A percentile compares a stretch with the other conserved stretches of the same genome.
Evolutionary conservation across 2,797 vertebrate species (phyloP).

Genomic region (Austrolebias charrua): DNA sequence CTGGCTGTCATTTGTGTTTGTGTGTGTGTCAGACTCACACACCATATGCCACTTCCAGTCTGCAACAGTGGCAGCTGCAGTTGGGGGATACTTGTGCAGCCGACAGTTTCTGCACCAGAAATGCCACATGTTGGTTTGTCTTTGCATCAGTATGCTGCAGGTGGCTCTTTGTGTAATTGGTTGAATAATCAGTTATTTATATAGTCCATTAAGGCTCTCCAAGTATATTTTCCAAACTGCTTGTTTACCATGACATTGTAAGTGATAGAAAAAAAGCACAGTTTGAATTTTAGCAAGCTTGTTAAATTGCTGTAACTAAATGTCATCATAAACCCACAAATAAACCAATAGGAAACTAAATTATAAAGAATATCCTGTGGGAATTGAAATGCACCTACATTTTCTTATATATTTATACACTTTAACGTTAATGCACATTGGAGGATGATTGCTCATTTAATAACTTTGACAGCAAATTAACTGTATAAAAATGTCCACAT

Average conservation of each 20-base stretch:
- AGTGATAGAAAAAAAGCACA: not conserved
- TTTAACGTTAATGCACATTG: too few species aligned
- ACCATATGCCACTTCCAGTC: not conserved
- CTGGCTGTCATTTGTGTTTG: not conserved
- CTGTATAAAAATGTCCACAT: too few species aligned
- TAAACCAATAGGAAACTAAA: not conserved
- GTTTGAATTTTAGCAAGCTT: not conserved
- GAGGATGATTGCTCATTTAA: too few species aligned
- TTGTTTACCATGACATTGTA: not conserved
- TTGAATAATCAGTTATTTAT: not conserved
- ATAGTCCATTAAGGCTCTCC: not conserved
- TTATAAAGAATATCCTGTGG: too few species aligned
- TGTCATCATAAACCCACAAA: not conserved
- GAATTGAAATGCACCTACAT: too few species aligned
- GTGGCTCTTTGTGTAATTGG: not conserved
- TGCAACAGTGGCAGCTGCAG: not conserved
- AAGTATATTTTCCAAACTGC: not conserved
- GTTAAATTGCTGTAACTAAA: not conserved
- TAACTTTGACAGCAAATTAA: too few species aligned
- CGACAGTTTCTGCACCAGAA: not conserved
- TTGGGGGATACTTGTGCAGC: not conserved
- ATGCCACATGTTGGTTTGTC: not conserved
- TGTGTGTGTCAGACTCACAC: not conserved
- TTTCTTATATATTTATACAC: too few species aligned
- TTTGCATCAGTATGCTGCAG: conserved; percentile 1